phyloP scores from a whole-genome alignment of 1,140 invertebrate species.

The Cardiocondyla obscurior region DNA sequence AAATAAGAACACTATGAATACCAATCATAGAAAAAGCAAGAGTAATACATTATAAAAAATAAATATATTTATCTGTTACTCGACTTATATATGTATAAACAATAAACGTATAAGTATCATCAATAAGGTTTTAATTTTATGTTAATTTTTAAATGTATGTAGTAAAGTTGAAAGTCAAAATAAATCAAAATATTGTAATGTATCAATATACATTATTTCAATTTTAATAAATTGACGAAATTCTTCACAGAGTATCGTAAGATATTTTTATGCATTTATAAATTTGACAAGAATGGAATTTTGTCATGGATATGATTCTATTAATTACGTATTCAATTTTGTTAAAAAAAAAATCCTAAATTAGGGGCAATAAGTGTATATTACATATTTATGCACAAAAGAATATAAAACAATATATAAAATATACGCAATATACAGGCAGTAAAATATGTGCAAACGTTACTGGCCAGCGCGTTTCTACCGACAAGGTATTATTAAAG shows the following conservation, averaged over 20 bases:
- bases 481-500: neutral
- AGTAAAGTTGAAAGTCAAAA: slow-evolving; percentile 60
- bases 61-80: slow-evolving; percentile 8
- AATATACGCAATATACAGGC: neutral
- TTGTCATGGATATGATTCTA: neutral
- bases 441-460: slow-evolving; percentile 42
- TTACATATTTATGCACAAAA: slow-evolving; percentile 78
- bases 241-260: neutral
- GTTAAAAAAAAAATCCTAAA: slow-evolving; percentile 46
- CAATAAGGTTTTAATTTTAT: slow-evolving; percentile 25
- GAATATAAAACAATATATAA: slow-evolving; percentile 61
- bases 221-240: neutral
- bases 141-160: slow-evolving; percentile 2
- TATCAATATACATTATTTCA: no score
- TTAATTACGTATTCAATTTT: slow-evolving; percentile 13
- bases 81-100: neutral
- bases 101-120: no score
- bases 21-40: no score
- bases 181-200: slow-evolving; percentile 69
- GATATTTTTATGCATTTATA: neutral
- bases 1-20: no score
- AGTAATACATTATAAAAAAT: slow-evolving; percentile 8
- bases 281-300: slow-evolving; percentile 35
- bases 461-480: slow-evolving; percentile 41
- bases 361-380: slow-evolving; percentile 59